phyloP scores from a whole-genome alignment of 2,113 vertebrate genomes.

The Menidia beryllina region DNA sequence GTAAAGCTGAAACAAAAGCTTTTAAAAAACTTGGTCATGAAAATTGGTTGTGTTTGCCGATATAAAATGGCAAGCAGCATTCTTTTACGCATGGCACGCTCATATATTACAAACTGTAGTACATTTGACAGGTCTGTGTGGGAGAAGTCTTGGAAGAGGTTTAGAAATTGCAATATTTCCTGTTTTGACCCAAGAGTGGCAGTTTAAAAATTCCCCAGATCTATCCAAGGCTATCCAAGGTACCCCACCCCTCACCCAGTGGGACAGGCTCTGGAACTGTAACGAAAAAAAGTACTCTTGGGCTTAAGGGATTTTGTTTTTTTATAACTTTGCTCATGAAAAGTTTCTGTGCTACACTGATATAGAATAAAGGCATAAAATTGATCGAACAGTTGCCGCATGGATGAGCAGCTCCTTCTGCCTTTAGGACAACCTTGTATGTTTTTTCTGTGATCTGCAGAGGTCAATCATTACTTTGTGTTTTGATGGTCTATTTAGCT shows the following conservation, averaged over 20 bases:
- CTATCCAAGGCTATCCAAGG: too few relatives aligned
- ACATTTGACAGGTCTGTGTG: background rate
- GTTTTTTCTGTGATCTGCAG: slow-evolving; percentile 19
- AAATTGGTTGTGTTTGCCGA: too few relatives aligned
- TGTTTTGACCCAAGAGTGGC: background rate
- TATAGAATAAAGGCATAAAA: slow-evolving; percentile 11
- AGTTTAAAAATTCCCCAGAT: too few relatives aligned
- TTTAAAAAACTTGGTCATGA: too few relatives aligned
- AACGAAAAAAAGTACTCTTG: background rate
- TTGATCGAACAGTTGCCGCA: slow-evolving; percentile 1
- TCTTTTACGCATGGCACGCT: too few relatives aligned
- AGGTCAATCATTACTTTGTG: slow-evolving; percentile 8
- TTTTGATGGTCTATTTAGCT: background rate
- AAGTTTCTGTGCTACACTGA: background rate
- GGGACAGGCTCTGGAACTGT: too few relatives aligned
- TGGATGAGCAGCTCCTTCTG: background rate
- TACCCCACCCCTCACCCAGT: too few relatives aligned
- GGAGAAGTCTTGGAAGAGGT: background rate
- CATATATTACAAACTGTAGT: too few relatives aligned
- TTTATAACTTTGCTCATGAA: background rate
- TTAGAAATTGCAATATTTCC: background rate
- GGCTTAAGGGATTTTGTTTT: background rate
- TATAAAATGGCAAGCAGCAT: too few relatives aligned
- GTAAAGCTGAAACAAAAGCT: too few relatives aligned
- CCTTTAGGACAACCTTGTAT: slow-evolving; percentile 14